Evolutionary conservation across 2,888 invertebrate species (phyloP).

Genomic region (Zygaena filipendulae): DNA sequence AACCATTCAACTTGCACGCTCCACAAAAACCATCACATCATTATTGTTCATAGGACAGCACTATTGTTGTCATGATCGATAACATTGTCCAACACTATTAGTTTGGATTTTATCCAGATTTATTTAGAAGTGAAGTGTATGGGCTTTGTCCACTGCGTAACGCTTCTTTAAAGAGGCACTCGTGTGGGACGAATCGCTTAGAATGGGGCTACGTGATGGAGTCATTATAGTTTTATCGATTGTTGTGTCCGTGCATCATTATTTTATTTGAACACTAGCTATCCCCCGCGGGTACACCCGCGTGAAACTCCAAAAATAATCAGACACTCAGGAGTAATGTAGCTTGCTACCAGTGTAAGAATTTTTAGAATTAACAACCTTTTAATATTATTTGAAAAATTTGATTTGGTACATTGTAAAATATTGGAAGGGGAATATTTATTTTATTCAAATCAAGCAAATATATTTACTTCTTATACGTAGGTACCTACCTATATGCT

Average conservation of each 20-base stretch:
- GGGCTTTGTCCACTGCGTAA: conserved; percentile 11
- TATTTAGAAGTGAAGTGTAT: no score
- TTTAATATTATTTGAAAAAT: no score
- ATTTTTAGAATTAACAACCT: no score
- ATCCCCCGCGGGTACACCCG: conserved; percentile 7
- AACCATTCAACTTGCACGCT: conserved; percentile 15
- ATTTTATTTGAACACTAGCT: conserved; percentile 16
- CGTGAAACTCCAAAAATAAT: neutral
- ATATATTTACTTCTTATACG: no score
- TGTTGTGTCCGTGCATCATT: conserved; percentile 23
- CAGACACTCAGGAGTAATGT: no score
- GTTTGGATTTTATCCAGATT: conserved; percentile 42
- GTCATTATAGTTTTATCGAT: conserved; percentile 27
- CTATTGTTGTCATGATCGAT: conserved; percentile 39
- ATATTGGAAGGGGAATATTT: no score
- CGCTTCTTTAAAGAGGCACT: conserved; percentile 30
- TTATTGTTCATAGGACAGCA: conserved; percentile 21
- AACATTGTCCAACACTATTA: conserved; percentile 39
- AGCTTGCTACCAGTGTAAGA: no score
- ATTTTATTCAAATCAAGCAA: no score
- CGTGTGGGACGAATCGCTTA: conserved; percentile 42
- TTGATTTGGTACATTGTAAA: no score
- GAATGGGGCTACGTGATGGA: conserved; percentile 21
- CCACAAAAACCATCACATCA: conserved; percentile 22
- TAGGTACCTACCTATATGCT: no score